These are phyloP conservation scores for Pandemis corylana DNA, from an alignment of 2,888 invertebrate genomes.

Conservation along the genomic window DNA sequence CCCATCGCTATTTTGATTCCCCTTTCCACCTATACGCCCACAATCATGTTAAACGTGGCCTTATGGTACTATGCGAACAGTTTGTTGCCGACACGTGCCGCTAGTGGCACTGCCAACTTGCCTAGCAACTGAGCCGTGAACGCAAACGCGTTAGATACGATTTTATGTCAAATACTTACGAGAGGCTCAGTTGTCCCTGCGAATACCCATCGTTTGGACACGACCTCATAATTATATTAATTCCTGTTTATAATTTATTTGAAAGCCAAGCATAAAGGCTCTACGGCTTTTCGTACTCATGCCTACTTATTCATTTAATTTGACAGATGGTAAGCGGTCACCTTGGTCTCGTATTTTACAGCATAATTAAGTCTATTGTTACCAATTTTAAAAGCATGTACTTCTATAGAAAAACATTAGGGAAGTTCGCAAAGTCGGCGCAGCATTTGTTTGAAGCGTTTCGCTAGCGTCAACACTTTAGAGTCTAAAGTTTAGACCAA, in stretches of 20 bases:
- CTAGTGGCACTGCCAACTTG: no score
- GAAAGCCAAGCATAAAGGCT: neutral
- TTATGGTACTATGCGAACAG: no score
- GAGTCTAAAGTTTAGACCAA: no score
- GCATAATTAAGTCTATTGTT: conserved; percentile 9
- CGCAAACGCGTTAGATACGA: no score
- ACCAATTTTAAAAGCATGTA: neutral
- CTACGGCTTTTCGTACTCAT: neutral
- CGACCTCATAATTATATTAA: conserved; percentile 6
- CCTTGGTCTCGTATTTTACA: neutral
- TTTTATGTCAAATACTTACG: neutral
- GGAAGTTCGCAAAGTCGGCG: neutral
- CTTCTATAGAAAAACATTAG: neutral
- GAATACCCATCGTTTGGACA: neutral
- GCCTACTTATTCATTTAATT: neutral
- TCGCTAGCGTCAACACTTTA: neutral
- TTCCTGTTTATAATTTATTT: neutral
- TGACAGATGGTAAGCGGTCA: conserved; percentile 32
- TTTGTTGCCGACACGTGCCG: no score
- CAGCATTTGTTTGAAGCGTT: neutral
- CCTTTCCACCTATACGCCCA: no score
- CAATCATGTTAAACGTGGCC: no score
- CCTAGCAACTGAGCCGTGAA: no score
- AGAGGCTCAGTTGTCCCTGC: neutral
- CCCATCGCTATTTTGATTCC: no score